A percentile compares a stretch with the other conserved stretches of the same genome.
phyloP scores from a whole-genome alignment of 2,888 invertebrate genomes.

The Plemyria rubiginata region DNA sequence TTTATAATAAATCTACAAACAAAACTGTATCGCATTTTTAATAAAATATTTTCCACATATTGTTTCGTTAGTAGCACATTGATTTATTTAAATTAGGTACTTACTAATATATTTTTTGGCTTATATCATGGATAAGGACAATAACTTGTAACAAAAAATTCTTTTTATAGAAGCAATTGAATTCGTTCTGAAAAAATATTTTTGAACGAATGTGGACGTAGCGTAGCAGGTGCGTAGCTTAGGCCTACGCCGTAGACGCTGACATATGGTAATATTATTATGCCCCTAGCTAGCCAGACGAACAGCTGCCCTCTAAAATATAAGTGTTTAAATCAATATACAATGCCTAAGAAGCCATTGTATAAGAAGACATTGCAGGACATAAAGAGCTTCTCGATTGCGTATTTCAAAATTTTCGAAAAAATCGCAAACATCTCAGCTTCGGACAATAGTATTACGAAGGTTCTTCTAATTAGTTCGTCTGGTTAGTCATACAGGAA shows the following conservation, averaged over 20 bases:
- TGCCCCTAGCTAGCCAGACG: neutral
- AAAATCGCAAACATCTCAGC: no score
- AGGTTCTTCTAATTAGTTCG: no score
- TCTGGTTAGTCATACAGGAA: no score
- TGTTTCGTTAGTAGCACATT: neutral
- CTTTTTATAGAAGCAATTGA: no score
- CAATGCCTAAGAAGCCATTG: neutral
- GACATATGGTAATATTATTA: neutral
- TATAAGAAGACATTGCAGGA: no score
- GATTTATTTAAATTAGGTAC: no score
- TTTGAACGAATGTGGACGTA: neutral
- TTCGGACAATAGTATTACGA: no score
- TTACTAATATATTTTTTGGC: no score
- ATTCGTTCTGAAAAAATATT: neutral
- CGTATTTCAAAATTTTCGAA: no score
- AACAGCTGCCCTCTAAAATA: no score
- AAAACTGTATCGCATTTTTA: neutral
- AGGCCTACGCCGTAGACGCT: constrained; percentile 10
- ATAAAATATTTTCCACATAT: neutral
- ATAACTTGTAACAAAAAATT: neutral
- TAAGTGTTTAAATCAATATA: no score
- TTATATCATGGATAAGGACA: neutral
- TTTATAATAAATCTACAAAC: neutral
- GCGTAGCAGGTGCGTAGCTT: constrained; percentile 17
- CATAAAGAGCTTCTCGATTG: no score